These are phyloP conservation scores for Noctua pronuba DNA, from an alignment of 2,888 invertebrate species.

Conservation along the genomic window DNA sequence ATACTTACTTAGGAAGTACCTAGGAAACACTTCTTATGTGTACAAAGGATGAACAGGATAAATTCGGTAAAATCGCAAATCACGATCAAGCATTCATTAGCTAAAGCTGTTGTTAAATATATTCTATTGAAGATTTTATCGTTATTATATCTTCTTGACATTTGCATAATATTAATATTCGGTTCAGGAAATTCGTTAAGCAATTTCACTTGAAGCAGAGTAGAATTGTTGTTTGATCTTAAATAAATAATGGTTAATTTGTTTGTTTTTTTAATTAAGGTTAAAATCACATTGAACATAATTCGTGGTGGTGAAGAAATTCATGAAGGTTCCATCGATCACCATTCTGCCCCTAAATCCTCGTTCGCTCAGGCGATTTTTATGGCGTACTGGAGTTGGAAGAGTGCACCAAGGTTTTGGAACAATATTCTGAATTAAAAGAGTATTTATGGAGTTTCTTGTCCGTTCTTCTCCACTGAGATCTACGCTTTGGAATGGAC, in stretches of 20 bases:
- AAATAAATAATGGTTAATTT: background rate
- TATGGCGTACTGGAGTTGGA: background rate
- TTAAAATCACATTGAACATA: background rate
- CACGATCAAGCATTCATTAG: slow-evolving; percentile 8
- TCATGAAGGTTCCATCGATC: background rate
- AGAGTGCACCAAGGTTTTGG: background rate
- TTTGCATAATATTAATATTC: slow-evolving; percentile 22
- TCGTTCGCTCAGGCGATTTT: background rate
- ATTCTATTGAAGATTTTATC: background rate
- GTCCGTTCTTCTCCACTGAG: too few relatives aligned
- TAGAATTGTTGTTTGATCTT: background rate
- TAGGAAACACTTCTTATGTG: background rate
- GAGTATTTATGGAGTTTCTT: too few relatives aligned
- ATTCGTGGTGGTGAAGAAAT: background rate
- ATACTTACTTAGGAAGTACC: background rate
- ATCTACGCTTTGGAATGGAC: too few relatives aligned
- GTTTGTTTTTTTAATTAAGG: background rate
- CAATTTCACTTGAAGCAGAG: background rate
- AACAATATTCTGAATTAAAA: too few relatives aligned
- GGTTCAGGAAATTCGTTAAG: slow-evolving; percentile 6
- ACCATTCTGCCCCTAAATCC: background rate
- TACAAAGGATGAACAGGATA: background rate
- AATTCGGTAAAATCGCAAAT: background rate
- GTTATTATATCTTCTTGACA: background rate
- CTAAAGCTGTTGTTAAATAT: slow-evolving; percentile 8